Evolutionary conservation across 2,888 invertebrate genomes (phyloP).

Genomic region (Megalurothrips usitatus): DNA sequence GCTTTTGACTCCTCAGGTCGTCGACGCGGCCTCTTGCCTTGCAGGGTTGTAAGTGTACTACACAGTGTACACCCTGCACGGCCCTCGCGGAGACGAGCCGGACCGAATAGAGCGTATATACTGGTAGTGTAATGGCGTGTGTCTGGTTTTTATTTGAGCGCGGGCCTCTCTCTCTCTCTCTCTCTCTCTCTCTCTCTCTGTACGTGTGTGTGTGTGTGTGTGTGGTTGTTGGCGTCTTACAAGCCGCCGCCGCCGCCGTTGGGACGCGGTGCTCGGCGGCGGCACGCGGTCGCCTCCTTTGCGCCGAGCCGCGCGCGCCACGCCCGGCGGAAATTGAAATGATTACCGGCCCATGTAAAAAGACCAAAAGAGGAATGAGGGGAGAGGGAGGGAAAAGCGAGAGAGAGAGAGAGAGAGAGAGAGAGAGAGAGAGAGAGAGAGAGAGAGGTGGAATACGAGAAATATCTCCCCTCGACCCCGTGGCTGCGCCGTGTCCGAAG

Average conservation of each 20-base stretch:
- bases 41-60: background rate
- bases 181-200: too few species aligned
- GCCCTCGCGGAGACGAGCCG: too few species aligned
- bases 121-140: background rate
- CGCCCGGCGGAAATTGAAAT: background rate
- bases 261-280: too few species aligned
- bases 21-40: background rate
- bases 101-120: too few species aligned
- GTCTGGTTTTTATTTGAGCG: background rate
- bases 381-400: background rate
- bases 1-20: background rate
- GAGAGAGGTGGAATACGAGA: background rate
- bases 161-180: too few species aligned
- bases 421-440: background rate
- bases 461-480: background rate
- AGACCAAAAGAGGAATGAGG: background rate
- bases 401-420: background rate
- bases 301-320: background rate
- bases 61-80: too few species aligned
- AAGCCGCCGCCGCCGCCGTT: background rate
- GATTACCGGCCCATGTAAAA: background rate
- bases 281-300: background rate
- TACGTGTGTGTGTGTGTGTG: background rate
- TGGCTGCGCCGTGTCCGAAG: background rate
- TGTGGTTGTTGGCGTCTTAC: background rate